Evolutionary conservation across 2,888 invertebrate species (phyloP).

Genomic region (Ophioninae sp.): DNA sequence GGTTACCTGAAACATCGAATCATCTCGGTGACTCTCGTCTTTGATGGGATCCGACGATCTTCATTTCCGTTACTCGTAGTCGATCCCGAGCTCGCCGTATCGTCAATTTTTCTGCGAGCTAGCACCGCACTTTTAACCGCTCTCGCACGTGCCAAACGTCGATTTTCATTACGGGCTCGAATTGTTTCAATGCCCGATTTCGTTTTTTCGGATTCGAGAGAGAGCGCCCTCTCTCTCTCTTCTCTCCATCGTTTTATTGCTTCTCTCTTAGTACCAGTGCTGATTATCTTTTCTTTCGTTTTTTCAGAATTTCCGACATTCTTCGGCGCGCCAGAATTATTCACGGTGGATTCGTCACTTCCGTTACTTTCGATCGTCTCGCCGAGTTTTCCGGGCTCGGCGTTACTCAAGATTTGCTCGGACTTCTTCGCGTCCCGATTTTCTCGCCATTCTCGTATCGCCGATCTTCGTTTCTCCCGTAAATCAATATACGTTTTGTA

Average conservation of each 20-base stretch:
- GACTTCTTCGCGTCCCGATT: conserved; percentile 68
- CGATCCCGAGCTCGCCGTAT: conserved; percentile 32
- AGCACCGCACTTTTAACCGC: conserved; percentile 49
- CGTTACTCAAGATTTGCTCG: conserved; percentile 27
- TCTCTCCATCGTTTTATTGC: conserved; percentile 74
- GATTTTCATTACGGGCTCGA: conserved; percentile 65
- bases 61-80: conserved; percentile 29
- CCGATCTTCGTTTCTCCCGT: conserved; percentile 79
- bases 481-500: conserved; percentile 81
- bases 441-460: conserved; percentile 81
- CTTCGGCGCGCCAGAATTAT: background rate
- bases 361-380: background rate
- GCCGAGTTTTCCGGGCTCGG: background rate
- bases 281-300: background rate
- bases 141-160: conserved; percentile 62
- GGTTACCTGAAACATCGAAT: conserved; percentile 71
- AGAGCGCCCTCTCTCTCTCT: conserved; percentile 70
- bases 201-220: conserved; percentile 69
- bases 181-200: conserved; percentile 64
- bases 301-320: background rate
- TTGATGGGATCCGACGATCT: conserved; percentile 29
- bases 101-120: conserved; percentile 64
- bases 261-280: conserved; percentile 66
- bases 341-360: conserved; percentile 7
- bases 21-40: conserved; percentile 59